Base-by-base conservation (phyloP, 64 coral and sea anemone species). In the Astreopora myriophthalma region DNA sequence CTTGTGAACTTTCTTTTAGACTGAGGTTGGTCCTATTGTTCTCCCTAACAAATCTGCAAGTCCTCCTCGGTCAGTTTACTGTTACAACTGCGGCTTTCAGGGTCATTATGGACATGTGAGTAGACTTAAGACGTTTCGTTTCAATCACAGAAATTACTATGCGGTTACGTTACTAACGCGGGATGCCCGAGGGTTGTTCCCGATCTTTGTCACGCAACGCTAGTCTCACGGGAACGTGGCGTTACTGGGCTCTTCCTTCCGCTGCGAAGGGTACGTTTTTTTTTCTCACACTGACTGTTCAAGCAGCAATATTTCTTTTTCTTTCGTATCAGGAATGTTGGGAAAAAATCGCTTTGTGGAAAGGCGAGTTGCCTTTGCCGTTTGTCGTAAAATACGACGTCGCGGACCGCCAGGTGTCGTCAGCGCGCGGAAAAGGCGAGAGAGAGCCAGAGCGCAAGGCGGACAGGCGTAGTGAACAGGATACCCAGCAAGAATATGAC, bases 91-190 rank as follows among this genome's bases (percentile, higher is more conserved):
- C 30, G 87, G 85, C 12, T 25, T 52, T 16, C n/a, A 86, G 25
- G 93, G 93, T 61, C 93, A 95, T 27, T 75, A 85, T 76, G 93
- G 93, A 69, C 64, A 95, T 58, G 93, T 95, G 58, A 76, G 93
- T 95, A 60, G 29, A 66, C 40, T 11, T 30, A 14, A n/a, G 16
- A 44, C 28, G 25, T 69, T 1, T 19, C 16, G 4, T 55, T 55
- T 55, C 3, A 55, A 1, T 55, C 17, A 16, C 51, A 8, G 6
- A 8, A n/a, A 8, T 44, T 44, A 16, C 51, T 14, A 22, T 55
- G 51, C 10, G 3, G 17, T 55, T 19, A 3, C 51, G 8, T 55
- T n/a, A n/a, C n/a, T n/a, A n/a, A n/a, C 16, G 8, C 12, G 10
- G 51, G 13, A 55, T 55, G 51, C 3, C 12, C 51, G 51, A n/a